Percentiles rank a stretch among this genome's conserved stretches.
Conservation (phyloP, 2,888 invertebrate species). For the Tricholauxania praeusta region DNA sequence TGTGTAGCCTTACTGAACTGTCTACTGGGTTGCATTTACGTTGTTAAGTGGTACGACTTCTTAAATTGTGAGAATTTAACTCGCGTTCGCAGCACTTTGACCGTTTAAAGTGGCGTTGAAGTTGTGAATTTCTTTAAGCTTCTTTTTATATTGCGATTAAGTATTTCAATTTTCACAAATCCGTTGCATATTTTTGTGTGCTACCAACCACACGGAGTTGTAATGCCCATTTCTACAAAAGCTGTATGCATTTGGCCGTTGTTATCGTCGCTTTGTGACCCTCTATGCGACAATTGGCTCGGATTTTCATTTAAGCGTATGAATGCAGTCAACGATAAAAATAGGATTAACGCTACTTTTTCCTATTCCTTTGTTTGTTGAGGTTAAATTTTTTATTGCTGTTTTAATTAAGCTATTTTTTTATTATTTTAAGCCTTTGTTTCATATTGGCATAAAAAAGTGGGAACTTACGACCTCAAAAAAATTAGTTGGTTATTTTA, state of each 20-base stretch:
- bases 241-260: neutral
- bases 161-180: conserved; percentile 13
- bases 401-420: conserved; percentile 6
- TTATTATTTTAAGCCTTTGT: no score
- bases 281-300: conserved; percentile 33
- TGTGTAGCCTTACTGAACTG: neutral
- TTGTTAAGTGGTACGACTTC: neutral
- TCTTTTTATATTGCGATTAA: conserved; percentile 31
- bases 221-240: neutral
- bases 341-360: conserved; percentile 36
- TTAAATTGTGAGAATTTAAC: conserved; percentile 31
- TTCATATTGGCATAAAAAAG: no score
- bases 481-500: no score
- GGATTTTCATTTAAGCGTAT: conserved; percentile 31
- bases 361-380: conserved; percentile 2
- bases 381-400: conserved; percentile 21
- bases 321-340: conserved; percentile 36
- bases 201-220: neutral
- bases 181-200: conserved; percentile 11
- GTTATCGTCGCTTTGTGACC: conserved; percentile 28
- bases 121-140: conserved; percentile 30
- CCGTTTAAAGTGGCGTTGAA: conserved; percentile 32
- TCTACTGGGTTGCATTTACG: neutral
- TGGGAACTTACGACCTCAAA: no score
- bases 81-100: neutral